Conservation (phyloP, 2,797 vertebrate genomes). For the Ptychadena robeensis region DNA sequence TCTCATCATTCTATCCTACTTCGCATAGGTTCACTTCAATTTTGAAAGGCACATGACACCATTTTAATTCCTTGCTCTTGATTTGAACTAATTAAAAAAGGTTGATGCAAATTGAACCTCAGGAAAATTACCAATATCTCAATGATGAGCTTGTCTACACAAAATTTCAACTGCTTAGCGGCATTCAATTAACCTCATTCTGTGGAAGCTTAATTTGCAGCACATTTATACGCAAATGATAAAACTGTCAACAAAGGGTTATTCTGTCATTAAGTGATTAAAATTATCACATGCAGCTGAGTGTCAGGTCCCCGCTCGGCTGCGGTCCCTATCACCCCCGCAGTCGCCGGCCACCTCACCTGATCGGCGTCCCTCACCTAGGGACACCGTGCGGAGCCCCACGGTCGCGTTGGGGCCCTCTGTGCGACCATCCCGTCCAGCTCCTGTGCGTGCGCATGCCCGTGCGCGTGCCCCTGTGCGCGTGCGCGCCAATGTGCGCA, state of each 20-base stretch:
- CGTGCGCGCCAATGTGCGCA: too few relatives aligned
- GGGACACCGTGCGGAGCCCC: too few relatives aligned
- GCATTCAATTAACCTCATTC: not conserved
- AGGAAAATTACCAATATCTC: not conserved
- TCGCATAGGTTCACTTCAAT: not conserved
- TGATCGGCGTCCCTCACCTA: too few relatives aligned
- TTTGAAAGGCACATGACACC: not conserved
- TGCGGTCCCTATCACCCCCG: too few relatives aligned
- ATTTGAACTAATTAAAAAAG: not conserved
- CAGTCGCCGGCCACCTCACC: too few relatives aligned
- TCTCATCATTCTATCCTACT: not conserved
- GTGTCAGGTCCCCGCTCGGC: too few relatives aligned
- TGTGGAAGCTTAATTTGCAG: not conserved
- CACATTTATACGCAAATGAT: not conserved
- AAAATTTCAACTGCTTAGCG: not conserved
- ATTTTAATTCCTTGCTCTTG: not conserved
- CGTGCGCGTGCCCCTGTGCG: too few relatives aligned
- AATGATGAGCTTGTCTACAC: not conserved
- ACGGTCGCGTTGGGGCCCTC: too few relatives aligned
- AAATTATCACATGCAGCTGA: not conserved
- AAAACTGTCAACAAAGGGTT: not conserved
- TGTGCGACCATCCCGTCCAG: too few relatives aligned
- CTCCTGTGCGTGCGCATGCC: too few relatives aligned
- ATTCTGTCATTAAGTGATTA: not conserved
- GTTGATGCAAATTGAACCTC: not conserved